phyloP scores from a whole-genome alignment of 2,888 invertebrate species.

The Protophormia terraenovae region DNA sequence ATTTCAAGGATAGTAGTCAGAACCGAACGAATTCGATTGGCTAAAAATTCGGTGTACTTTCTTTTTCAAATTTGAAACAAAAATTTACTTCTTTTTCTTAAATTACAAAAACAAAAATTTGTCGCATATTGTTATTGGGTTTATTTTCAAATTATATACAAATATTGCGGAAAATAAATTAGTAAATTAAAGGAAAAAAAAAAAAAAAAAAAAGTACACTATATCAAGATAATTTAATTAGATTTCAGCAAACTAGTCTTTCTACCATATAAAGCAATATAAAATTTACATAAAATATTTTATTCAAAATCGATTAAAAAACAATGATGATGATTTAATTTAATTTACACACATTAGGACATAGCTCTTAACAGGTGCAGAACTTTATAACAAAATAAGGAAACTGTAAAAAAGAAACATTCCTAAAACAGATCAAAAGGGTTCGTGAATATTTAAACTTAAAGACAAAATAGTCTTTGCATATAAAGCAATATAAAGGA shows the following conservation, averaged over 20 bases:
- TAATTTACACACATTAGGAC: neutral
- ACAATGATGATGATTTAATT: constrained; percentile 32
- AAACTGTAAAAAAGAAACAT: neutral
- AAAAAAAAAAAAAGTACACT: too few species aligned
- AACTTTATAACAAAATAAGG: neutral
- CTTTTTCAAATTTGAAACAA: too few species aligned
- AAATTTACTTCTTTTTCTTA: too few species aligned
- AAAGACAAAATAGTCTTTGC: neutral
- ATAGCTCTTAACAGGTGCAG: neutral
- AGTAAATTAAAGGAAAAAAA: too few species aligned
- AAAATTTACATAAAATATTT: constrained; percentile 8
- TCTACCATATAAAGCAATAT: neutral
- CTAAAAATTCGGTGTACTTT: too few species aligned
- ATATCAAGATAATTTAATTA: neutral
- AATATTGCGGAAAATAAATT: too few species aligned
- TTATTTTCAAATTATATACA: too few species aligned
- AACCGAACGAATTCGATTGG: too few species aligned
- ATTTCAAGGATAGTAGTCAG: too few species aligned
- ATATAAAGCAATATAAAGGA: neutral
- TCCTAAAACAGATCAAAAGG: neutral
- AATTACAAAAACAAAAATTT: too few species aligned
- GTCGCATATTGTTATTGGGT: too few species aligned
- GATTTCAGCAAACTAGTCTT: neutral
- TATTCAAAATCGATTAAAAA: neutral
- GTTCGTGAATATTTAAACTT: neutral